Conservation (phyloP, 1,140 invertebrate species). For the Megathymus violae region DNA sequence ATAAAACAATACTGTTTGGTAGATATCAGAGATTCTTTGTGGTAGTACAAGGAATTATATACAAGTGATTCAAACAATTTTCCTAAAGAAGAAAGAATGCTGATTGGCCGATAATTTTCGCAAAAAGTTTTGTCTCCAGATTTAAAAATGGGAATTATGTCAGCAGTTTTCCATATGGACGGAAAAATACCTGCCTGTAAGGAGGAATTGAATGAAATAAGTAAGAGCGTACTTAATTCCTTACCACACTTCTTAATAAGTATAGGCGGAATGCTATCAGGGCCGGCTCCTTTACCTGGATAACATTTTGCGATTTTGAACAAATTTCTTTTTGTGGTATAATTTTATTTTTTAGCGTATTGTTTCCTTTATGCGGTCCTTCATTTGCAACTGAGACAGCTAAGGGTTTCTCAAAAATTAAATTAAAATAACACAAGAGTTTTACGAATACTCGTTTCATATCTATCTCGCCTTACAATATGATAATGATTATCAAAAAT, state of each 20-base stretch:
- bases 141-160: slow-evolving; percentile 28
- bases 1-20: slow-evolving; percentile 9
- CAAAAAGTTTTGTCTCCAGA: slow-evolving; percentile 4
- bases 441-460: too few species aligned
- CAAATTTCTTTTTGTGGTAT: too few species aligned
- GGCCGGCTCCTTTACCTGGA: slow-evolving; percentile 19
- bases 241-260: slow-evolving; percentile 7
- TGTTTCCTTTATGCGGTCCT: too few species aligned
- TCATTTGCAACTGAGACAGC: too few species aligned
- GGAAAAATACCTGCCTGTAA: slow-evolving; percentile 11
- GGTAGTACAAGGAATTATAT: not conserved
- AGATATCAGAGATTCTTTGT: not conserved
- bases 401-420: too few species aligned
- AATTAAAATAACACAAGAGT: too few species aligned
- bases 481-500: too few species aligned
- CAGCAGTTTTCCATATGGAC: slow-evolving; percentile 21
- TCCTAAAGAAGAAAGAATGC: slow-evolving; percentile 17
- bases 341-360: too few species aligned
- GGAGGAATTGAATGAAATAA: slow-evolving; percentile 25
- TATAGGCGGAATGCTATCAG: slow-evolving; percentile 17
- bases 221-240: slow-evolving; percentile 7
- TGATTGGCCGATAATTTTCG: slow-evolving; percentile 19
- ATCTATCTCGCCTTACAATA: too few species aligned
- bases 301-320: too few species aligned
- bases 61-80: slow-evolving; percentile 25